Base-by-base conservation (phyloP, 1,140 invertebrate genomes). In the Zaprionus tsacasi region DNA sequence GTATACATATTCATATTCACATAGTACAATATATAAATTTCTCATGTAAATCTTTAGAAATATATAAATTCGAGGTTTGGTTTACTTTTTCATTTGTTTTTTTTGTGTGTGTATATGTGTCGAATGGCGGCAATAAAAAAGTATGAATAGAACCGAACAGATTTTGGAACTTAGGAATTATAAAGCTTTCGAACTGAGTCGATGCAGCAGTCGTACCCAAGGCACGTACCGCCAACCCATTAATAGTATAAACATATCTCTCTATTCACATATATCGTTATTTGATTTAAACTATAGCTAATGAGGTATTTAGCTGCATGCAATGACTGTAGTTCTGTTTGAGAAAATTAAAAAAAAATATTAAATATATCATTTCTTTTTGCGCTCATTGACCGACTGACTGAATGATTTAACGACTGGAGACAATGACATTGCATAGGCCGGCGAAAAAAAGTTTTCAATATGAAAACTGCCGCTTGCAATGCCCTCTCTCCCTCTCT, bases 241-340 rank as follows among this genome's bases (percentile, higher is more conserved):
- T 52, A 38, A 21, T 10, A 52, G 11, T 10, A 52, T 43, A 30
- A 35, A 71, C 2, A 67, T 59, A 56, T 67, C 15, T 60, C 17
- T 60, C 17, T 59, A 30, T 30, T 30, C 27, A 30, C 4, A 30
- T 30, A 40, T 58, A 59, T 64, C 65, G 60, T 27, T 77, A 48
- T 58, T 79, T 76, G 52, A 50, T 50, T 74, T 70, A 80, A 90
- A 90, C 86, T 90, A 90, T 75, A 90, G 69, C 87, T 90, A 90
- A 90, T 90, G 87, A 90, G 87, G 87, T 90, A 90, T 90, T 90
- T 86, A 78, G 79, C 86, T 90, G 81, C 81, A 85, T 78, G 69
- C 85, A 81, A 74, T 67, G 75, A 76, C 71, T 71, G 50, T 79
- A 72, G 50, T 83, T 81, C 65, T 83, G 70, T n/a, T 70, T 70